Evolutionary conservation across 1,140 invertebrate genomes (phyloP).

Genomic region (Caerostris extrusa): DNA sequence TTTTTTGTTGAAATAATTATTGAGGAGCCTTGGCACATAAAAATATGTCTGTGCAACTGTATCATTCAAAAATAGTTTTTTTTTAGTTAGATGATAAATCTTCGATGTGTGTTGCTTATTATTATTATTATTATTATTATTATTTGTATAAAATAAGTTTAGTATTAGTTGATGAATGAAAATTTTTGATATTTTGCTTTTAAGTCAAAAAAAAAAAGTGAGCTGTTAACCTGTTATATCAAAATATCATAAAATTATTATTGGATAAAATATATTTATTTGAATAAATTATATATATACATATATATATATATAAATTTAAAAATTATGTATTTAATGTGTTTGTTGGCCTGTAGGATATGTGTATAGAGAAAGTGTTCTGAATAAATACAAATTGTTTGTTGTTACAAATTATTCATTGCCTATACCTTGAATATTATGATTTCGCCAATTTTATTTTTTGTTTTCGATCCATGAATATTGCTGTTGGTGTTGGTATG

Average conservation of each 20-base stretch:
- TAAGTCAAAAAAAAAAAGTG: neutral
- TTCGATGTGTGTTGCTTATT: no score
- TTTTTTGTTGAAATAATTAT: no score
- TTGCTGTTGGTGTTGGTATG: no score
- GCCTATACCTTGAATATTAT: no score
- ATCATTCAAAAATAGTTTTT: no score
- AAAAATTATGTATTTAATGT: constrained; percentile 18
- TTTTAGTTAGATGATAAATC: no score
- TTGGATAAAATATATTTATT: neutral
- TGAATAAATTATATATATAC: neutral
- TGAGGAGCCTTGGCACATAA: no score
- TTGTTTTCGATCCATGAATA: no score
- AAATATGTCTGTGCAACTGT: no score
- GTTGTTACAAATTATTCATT: neutral
- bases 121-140: neutral
- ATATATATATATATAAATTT: neutral
- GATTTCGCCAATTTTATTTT: no score
- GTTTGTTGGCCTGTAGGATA: neutral
- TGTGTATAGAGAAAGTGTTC: neutral
- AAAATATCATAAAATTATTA: neutral
- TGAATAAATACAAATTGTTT: neutral
- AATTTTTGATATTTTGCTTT: neutral
- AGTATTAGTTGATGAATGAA: neutral
- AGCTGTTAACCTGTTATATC: neutral
- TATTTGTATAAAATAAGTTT: constrained; percentile 7